Conservation (phyloP, 2,797 vertebrate species). For the Euphonia xanthogaster region DNA sequence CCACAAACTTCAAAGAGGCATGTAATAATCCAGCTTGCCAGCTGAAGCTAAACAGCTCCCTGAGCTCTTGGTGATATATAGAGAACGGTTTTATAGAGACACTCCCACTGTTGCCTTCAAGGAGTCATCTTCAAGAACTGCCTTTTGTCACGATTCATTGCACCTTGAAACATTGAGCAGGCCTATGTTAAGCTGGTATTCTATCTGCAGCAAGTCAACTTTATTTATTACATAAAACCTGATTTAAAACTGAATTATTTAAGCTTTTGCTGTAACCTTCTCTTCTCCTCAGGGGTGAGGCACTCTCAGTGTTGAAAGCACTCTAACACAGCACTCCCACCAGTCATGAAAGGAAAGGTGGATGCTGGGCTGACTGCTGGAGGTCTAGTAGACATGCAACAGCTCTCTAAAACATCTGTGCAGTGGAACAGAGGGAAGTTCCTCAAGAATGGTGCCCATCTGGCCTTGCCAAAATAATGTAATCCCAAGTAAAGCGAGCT, state of each 20-base stretch:
- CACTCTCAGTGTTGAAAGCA: neutral
- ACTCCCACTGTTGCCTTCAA: constrained; percentile 43
- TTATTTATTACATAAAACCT: neutral
- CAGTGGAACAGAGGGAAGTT: neutral
- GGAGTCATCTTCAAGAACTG: neutral
- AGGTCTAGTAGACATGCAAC: neutral
- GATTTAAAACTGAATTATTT: neutral
- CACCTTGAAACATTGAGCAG: neutral
- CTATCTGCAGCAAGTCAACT: neutral
- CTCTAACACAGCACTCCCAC: neutral
- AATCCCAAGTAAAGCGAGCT: neutral
- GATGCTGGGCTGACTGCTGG: neutral
- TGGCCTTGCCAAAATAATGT: neutral
- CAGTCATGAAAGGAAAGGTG: neutral
- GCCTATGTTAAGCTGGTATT: neutral
- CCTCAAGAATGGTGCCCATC: accelerated
- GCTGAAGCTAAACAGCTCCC: neutral
- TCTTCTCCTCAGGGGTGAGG: neutral
- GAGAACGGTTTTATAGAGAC: neutral
- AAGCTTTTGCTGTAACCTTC: neutral
- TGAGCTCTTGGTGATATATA: constrained; percentile 46
- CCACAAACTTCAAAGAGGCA: neutral
- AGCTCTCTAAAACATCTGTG: neutral
- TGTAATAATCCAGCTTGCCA: neutral
- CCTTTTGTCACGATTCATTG: neutral